Conservation (phyloP, 2,113 vertebrate species). For the Formicarius rufipectus region DNA sequence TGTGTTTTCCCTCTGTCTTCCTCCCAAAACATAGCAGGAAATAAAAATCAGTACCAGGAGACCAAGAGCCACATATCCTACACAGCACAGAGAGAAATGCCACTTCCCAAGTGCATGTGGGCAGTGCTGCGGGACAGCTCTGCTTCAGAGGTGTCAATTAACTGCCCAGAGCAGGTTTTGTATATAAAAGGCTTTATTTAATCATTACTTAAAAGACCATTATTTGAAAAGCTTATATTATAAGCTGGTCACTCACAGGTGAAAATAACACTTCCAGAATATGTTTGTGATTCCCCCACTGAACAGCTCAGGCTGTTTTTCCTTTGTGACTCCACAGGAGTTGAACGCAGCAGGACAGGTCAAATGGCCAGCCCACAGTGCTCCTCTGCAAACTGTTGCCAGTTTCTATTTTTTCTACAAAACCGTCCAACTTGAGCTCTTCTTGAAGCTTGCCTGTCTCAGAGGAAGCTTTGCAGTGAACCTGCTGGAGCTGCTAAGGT, state of each 20-base stretch:
- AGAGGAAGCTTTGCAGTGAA: neutral
- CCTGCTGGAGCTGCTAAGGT: neutral
- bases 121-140: neutral
- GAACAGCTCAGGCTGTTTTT: neutral
- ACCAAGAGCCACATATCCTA: neutral
- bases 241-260: neutral
- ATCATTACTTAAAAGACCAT: neutral
- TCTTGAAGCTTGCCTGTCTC: neutral
- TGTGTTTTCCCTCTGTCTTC: neutral
- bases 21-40: neutral
- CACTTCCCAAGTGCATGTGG: fast-evolving
- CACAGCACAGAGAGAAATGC: neutral
- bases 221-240: neutral
- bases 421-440: neutral
- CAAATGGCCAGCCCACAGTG: fast-evolving
- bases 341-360: neutral
- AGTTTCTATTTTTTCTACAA: neutral
- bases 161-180: neutral
- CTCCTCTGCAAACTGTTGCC: neutral
- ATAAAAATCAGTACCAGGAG: neutral
- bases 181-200: neutral
- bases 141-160: neutral
- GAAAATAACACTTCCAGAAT: neutral
- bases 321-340: neutral
- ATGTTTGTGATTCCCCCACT: neutral